Evolutionary conservation across 1,140 invertebrate species (phyloP).

Genomic region (Zelostemma sp.): DNA sequence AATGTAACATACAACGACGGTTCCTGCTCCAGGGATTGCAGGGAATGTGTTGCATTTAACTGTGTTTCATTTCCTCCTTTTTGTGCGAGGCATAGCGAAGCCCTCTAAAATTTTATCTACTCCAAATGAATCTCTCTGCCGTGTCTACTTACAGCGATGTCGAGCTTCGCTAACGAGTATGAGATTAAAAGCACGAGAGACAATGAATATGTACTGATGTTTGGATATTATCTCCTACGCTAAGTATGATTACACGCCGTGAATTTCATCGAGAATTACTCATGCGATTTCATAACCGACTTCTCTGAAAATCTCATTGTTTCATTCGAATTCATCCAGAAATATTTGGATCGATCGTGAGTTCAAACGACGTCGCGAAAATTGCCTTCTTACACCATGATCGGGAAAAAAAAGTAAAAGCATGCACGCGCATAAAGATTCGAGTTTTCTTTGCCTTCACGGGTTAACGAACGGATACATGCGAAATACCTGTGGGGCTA

Average conservation of each 20-base stretch:
- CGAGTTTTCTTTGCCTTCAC: constrained; percentile 32
- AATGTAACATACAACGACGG: too few relatives aligned
- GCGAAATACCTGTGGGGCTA: constrained; percentile 53
- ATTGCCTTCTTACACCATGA: too few relatives aligned
- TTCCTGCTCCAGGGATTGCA: neutral
- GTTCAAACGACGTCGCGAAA: too few relatives aligned
- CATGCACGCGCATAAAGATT: constrained; percentile 52
- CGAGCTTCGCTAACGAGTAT: constrained; percentile 15
- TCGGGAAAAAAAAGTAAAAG: constrained; percentile 18
- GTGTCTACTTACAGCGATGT: constrained; percentile 6
- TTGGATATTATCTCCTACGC: neutral
- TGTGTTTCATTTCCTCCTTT: constrained; percentile 21
- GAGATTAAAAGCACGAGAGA: neutral
- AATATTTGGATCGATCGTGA: constrained; percentile 12
- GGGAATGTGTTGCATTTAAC: too few relatives aligned
- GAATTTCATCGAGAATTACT: too few relatives aligned
- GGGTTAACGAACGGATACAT: constrained; percentile 51
- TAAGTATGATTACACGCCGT: too few relatives aligned
- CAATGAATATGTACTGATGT: too few relatives aligned
- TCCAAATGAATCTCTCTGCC: constrained; percentile 23
- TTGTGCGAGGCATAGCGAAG: constrained; percentile 15
- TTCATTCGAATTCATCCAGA: too few relatives aligned
- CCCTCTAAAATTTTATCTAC: constrained; percentile 26
- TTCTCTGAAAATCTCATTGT: too few relatives aligned
- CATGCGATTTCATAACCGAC: too few relatives aligned